Conservation (phyloP, 2,888 invertebrate genomes). For the Hypsopygia costalis region DNA sequence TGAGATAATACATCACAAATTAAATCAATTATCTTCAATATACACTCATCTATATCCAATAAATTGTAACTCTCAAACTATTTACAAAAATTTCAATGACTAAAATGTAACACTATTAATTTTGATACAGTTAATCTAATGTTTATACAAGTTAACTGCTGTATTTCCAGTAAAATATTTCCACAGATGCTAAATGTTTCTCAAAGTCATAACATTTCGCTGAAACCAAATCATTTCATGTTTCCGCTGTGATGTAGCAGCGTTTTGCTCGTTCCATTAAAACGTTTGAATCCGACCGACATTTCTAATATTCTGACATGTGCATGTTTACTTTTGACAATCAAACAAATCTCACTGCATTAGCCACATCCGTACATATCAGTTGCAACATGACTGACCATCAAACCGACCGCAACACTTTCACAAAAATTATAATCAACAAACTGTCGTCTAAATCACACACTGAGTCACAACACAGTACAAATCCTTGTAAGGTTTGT, state of each 20-base stretch:
- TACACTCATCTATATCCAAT: constrained; percentile 11
- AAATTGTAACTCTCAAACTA: neutral
- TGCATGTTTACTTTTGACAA: constrained; percentile 66
- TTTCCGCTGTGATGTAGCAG: constrained; percentile 58
- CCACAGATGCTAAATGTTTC: constrained; percentile 33
- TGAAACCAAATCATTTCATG: constrained; percentile 60
- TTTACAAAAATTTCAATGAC: too few species aligned
- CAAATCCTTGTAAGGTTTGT: constrained; percentile 57
- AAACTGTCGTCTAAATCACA: constrained; percentile 26
- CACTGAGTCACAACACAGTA: constrained; percentile 54
- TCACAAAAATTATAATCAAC: constrained; percentile 33
- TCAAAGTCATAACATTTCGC: constrained; percentile 43
- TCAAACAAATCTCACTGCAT: constrained; percentile 65
- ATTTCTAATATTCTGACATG: constrained; percentile 55
- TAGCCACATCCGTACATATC: constrained; percentile 47
- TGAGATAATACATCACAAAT: constrained; percentile 35
- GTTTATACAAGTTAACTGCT: constrained; percentile 12
- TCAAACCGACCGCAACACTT: constrained; percentile 46
- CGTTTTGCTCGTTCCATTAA: constrained; percentile 45
- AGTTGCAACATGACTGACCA: constrained; percentile 53
- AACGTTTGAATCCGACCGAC: constrained; percentile 42
- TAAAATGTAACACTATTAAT: neutral
- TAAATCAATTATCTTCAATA: constrained; percentile 30
- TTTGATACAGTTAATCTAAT: neutral
- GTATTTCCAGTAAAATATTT: constrained; percentile 34